Evolutionary conservation across 2,888 invertebrate genomes (phyloP), one percentile per base, ranked within the genome.

Genomic region (Drosophila anomelani): DNA sequence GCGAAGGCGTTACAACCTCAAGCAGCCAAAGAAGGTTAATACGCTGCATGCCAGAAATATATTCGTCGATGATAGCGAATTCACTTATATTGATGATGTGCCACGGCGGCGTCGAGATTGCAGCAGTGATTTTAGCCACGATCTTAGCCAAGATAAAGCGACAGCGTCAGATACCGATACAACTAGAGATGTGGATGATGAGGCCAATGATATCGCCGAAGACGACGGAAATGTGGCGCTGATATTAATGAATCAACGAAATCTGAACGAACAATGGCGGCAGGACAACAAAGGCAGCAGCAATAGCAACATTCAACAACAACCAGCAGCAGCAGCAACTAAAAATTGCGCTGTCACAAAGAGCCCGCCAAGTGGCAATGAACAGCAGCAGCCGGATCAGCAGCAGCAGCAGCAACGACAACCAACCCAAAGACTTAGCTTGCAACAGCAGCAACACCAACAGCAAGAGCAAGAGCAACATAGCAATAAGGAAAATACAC

Each of bases 51-150:
- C 90, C 74, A 78, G 88, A 68, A 91, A 90, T 75, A 90, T 91
- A 70, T 90, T 91, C 66, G 81, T 84, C 73, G 89, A 90, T 70
- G 88, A 90, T 77, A 90, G 88, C 87, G 90, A 92, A 69, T 91
- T 91, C 67, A 86, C 85, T 70, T 91, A 89, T 80, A 92, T 92
- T 80, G 91, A 91, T 82, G 91, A 92, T 80, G 89, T 88, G 86
- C 82, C 78, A 73, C 80, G 76, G 60, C 78, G 78, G 67, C 79
- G 76, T 67, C 80, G 77, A 81, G 86, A 85, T 90, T 79, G 78
- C 75, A 44, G 61, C 63, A 76, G 38, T 60, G 72, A 78, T 70
- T 63, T 51, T 51, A 51, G 72, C 69, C 70, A 77, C 47, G 68
- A 66, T 66, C 46, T 62, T 44, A 53, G 67, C 75, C 68, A 60